A percentile compares a stretch with the other conserved stretches of the same genome.
These are phyloP conservation scores for Campaea margaritaria DNA, from an alignment of 2,888 invertebrate species.

Conservation along the genomic window DNA sequence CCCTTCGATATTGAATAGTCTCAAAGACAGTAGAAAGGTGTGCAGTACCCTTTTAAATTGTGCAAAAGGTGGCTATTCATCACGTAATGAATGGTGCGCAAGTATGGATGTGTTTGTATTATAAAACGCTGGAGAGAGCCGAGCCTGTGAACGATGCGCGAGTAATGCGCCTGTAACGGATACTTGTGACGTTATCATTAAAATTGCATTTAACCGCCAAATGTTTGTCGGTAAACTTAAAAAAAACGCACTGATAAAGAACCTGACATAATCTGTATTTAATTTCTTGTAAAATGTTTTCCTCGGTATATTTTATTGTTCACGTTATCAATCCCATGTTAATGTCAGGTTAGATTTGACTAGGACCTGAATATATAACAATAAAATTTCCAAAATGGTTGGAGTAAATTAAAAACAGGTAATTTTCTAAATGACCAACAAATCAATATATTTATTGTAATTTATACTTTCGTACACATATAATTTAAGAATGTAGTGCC, in stretches of 20 bases:
- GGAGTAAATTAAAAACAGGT: too few relatives aligned
- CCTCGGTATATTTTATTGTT: too few relatives aligned
- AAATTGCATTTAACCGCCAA: constrained; percentile 32
- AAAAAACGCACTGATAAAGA: constrained; percentile 4
- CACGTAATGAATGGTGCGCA: constrained; percentile 33
- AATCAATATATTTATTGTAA: too few relatives aligned
- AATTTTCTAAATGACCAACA: neutral
- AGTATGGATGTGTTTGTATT: constrained; percentile 34
- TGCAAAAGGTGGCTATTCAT: constrained; percentile 64
- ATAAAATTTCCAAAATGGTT: too few relatives aligned
- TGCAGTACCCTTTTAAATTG: constrained; percentile 69
- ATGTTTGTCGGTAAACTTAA: constrained; percentile 10
- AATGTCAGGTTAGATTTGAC: too few relatives aligned
- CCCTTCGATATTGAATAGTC: constrained; percentile 67
- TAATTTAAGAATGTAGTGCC: constrained; percentile 33
- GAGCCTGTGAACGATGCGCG: constrained; percentile 41
- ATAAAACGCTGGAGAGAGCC: constrained; percentile 30
- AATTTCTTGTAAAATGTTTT: neutral
- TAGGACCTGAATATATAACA: too few relatives aligned
- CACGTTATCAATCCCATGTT: too few relatives aligned
- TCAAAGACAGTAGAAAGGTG: constrained; percentile 68
- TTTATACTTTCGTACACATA: too few relatives aligned
- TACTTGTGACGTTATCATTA: constrained; percentile 33
- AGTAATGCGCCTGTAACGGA: constrained; percentile 34
- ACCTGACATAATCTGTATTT: neutral